Conservation (phyloP, 2,797 vertebrate species). For the Notolepis coatsorum region DNA sequence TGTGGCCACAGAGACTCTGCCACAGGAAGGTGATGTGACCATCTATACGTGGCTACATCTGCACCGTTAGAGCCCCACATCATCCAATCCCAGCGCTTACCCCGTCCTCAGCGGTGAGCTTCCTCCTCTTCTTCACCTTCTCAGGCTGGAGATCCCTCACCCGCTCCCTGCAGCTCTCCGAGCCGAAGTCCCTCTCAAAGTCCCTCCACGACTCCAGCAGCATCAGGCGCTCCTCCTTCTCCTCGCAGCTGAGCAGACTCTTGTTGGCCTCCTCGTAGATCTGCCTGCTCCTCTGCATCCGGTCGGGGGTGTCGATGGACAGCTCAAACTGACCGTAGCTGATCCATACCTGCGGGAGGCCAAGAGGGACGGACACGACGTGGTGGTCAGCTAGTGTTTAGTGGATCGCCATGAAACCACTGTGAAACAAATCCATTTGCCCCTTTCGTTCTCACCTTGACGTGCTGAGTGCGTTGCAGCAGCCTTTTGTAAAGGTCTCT, state of each 20-base stretch:
- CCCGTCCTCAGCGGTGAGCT: constrained; percentile 97
- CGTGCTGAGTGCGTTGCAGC: constrained; percentile 94
- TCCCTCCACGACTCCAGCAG: constrained; percentile 93
- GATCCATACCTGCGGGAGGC: constrained; percentile 91
- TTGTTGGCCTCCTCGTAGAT: constrained; percentile 97
- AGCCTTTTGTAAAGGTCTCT: constrained; percentile 91
- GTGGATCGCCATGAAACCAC: too few species aligned
- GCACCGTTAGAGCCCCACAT: background rate
- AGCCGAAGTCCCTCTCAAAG: constrained; percentile 92
- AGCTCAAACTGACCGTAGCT: constrained; percentile 96
- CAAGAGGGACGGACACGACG: background rate
- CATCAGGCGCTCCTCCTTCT: constrained; percentile 97
- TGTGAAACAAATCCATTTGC: background rate
- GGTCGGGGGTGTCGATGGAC: constrained; percentile 82
- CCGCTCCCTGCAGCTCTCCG: constrained; percentile 78
- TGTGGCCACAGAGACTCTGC: too few species aligned
- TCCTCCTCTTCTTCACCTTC: constrained; percentile 98
- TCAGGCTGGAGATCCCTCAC: constrained; percentile 94
- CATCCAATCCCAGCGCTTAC: constrained; percentile 74
- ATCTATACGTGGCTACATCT: too few species aligned
- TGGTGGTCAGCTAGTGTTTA: background rate
- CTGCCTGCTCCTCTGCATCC: constrained; percentile 86
- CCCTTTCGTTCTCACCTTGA: constrained; percentile 84
- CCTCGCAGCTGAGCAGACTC: constrained; percentile 92
- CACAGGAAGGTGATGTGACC: too few species aligned